These are phyloP conservation scores for Tribolium castaneum DNA, from an alignment of 1,140 invertebrate genomes.

Conservation along the genomic window DNA sequence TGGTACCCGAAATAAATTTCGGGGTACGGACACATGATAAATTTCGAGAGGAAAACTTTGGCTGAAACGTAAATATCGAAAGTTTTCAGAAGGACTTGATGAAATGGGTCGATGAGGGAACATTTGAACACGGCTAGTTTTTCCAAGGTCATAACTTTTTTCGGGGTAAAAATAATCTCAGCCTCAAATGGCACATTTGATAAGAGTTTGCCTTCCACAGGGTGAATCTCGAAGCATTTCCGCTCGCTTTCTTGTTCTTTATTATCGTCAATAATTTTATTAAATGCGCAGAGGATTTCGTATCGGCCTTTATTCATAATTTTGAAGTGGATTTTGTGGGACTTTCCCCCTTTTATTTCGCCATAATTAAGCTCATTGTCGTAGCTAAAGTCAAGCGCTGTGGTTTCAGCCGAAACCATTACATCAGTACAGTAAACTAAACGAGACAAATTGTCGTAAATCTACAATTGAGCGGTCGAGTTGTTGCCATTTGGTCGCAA, in stretches of 20 bases:
- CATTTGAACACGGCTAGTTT: constrained; percentile 38
- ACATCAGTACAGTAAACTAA: neutral
- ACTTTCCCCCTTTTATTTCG: constrained; percentile 46
- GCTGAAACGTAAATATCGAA: constrained; percentile 32
- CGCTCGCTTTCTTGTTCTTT: neutral
- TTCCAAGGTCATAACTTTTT: constrained; percentile 1
- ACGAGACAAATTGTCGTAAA: neutral
- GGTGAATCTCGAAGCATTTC: neutral
- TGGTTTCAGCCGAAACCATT: neutral
- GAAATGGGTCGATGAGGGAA: constrained; percentile 26
- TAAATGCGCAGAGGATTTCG: constrained; percentile 20
- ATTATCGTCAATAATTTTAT: neutral
- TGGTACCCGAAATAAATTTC: constrained; percentile 57
- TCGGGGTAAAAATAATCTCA: constrained; percentile 18
- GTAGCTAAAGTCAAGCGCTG: neutral
- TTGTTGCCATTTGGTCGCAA: neutral
- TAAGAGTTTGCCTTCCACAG: neutral
- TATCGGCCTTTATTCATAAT: constrained; percentile 44
- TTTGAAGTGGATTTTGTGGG: constrained; percentile 38
- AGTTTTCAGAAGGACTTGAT: constrained; percentile 25
- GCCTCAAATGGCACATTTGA: neutral
- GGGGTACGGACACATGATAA: constrained; percentile 52
- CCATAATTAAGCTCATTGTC: constrained; percentile 45
- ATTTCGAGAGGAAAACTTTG: constrained; percentile 43
- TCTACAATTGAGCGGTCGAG: neutral